Conservation (phyloP, 2,113 vertebrate species). For the Prinia subflava region DNA sequence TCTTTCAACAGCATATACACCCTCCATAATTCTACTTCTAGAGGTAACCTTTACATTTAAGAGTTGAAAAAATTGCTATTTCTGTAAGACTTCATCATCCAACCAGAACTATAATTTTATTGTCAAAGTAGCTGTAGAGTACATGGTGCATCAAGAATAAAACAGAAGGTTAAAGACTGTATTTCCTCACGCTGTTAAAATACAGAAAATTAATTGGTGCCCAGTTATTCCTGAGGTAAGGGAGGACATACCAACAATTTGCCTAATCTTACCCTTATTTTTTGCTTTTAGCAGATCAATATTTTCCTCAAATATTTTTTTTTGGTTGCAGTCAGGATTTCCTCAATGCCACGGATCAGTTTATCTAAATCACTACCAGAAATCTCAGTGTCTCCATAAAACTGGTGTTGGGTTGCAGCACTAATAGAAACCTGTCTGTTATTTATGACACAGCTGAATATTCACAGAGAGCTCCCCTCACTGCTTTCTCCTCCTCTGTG, state of each 20-base stretch:
- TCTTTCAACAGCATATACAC: not conserved
- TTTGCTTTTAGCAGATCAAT: not conserved
- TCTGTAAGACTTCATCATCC: constrained; percentile 12
- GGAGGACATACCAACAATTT: not conserved
- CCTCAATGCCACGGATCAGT: not conserved
- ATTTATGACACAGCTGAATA: not conserved
- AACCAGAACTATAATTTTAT: constrained; percentile 26
- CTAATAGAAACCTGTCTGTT: not conserved
- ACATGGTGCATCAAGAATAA: not conserved
- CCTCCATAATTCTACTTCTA: not conserved
- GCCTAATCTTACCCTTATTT: not conserved
- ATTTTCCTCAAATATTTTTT: not conserved
- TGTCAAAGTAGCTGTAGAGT: not conserved
- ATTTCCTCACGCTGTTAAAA: constrained; percentile 23
- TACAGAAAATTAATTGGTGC: not conserved
- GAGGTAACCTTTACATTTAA: not conserved
- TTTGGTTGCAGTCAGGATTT: not conserved
- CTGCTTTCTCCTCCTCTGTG: not conserved
- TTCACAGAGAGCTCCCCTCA: not conserved
- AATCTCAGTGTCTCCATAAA: not conserved
- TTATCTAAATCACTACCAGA: not conserved
- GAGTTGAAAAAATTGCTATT: constrained; percentile 6
- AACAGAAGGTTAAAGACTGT: not conserved
- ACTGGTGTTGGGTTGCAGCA: not conserved
- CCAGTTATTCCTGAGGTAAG: not conserved